A percentile compares a stretch with the other conserved stretches of the same genome.
phyloP scores from a whole-genome alignment of 2,888 invertebrate genomes.

The Holacanthella duospinosa region DNA sequence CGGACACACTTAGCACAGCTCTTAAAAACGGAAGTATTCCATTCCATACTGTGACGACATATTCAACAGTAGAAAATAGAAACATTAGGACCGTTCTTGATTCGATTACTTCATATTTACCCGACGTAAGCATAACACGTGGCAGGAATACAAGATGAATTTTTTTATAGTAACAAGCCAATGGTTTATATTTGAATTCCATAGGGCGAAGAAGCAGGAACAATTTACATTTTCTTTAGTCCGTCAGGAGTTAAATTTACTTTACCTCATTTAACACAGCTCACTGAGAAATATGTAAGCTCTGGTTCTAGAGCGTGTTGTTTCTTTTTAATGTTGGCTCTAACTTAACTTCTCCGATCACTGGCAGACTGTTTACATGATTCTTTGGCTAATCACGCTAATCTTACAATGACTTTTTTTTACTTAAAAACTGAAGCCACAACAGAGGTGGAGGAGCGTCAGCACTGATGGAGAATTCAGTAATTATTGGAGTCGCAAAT shows the following conservation, averaged over 20 bases:
- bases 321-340: too few relatives aligned
- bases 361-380: not conserved
- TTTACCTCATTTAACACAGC: constrained; percentile 9
- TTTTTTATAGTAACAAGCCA: not conserved
- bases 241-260: constrained; percentile 25
- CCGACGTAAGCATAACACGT: too few relatives aligned
- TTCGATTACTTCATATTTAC: too few relatives aligned
- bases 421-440: too few relatives aligned
- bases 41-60: constrained; percentile 14
- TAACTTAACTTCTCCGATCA: not conserved
- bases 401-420: too few relatives aligned
- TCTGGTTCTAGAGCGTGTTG: too few relatives aligned
- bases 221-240: constrained; percentile 23
- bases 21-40: constrained; percentile 12
- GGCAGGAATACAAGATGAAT: too few relatives aligned
- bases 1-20: constrained; percentile 14
- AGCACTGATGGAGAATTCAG: too few relatives aligned
- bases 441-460: too few relatives aligned
- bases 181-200: not conserved
- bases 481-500: too few relatives aligned
- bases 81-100: not conserved
- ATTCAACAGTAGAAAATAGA: constrained; percentile 18
- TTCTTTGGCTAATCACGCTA: too few relatives aligned
- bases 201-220: too few relatives aligned
- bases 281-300: constrained; percentile 9